Evolutionary conservation across 2,113 vertebrate species (phyloP).

Genomic region (Clinocottus analis): DNA sequence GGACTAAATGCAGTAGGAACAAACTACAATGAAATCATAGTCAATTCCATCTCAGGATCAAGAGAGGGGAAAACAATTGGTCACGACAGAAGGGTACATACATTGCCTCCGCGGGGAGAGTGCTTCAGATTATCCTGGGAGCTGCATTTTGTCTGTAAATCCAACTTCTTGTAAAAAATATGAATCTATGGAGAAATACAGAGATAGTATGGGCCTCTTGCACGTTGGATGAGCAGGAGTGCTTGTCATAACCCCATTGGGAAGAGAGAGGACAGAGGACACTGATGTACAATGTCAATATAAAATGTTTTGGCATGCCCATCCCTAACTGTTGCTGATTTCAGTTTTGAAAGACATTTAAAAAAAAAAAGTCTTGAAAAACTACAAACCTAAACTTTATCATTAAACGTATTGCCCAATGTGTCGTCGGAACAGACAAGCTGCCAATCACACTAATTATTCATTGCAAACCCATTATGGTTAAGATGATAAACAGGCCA

Average conservation of each 20-base stretch:
- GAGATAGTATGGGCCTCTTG: slow-evolving; percentile 60
- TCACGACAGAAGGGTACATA: slow-evolving; percentile 84
- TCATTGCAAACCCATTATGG: neutral
- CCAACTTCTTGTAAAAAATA: slow-evolving; percentile 95
- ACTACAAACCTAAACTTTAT: neutral
- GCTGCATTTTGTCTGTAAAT: slow-evolving; percentile 91
- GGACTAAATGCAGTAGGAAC: neutral
- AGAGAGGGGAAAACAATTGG: slow-evolving; percentile 10
- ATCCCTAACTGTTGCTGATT: neutral
- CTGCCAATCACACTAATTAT: neutral
- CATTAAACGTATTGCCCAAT: neutral
- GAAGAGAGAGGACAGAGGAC: neutral
- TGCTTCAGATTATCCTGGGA: slow-evolving; percentile 96
- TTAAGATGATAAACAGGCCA: neutral
- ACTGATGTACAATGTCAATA: neutral
- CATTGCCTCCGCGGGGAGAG: slow-evolving; percentile 89
- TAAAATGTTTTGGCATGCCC: neutral
- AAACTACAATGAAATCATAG: neutral
- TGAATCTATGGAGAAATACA: slow-evolving; percentile 90
- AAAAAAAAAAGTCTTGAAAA: neutral
- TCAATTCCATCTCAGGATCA: neutral
- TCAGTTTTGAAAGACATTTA: neutral
- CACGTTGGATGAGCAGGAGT: slow-evolving; percentile 8
- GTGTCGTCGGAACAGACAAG: neutral
- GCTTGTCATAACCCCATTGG: neutral